Base-by-base conservation (phyloP, 2,113 vertebrate species). In the Hiodon tergisus region DNA sequence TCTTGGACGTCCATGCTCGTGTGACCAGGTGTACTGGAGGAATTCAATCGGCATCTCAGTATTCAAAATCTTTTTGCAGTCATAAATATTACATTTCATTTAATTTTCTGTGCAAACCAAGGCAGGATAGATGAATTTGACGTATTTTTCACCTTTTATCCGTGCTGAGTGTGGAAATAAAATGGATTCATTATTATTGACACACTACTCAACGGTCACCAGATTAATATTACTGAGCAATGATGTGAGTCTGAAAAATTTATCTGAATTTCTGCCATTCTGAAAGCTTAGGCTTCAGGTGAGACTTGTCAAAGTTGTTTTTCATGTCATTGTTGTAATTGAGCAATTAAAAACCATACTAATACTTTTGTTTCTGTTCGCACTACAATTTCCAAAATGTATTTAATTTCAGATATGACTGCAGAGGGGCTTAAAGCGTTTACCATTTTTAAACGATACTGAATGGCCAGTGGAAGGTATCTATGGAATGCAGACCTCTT, bases 341-440 rank as follows among this genome's bases (percentile, higher is more conserved):
- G 9, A 17, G 62, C 86, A 80, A 85, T 87, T 88, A 81, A 83
- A 80, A 89, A 87, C 62, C 47, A 78, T 74, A 84, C 81, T 82
- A 84, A 87, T 84, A 81, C 81, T 88, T 89, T 90, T 83, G 80
- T 88, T 31, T 89, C 87, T 86, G 75, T 85, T 88, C 86, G 88
- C 87, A 89, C 84, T 89, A 88, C 90, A 92, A 89, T 91, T 90
- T 91, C 88, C 89, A 90, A 90, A 92, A 87, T 88, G 87, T 88
- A 89, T 81, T 87, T 31, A 31, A 31, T 85, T 86, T 84, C 86
- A 84, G 84, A 86, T 77, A 84, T 88, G 83, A 88, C 88, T 87
- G 84, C 78, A 86, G 72, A 80, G 87, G 87, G 87, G 88, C 86
- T 88, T 85, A 87, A 87, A 89, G 87, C 90, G 87, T 91, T 87